phyloP scores from a whole-genome alignment of 1,140 invertebrate genomes.

The Berghia stephanieae region DNA sequence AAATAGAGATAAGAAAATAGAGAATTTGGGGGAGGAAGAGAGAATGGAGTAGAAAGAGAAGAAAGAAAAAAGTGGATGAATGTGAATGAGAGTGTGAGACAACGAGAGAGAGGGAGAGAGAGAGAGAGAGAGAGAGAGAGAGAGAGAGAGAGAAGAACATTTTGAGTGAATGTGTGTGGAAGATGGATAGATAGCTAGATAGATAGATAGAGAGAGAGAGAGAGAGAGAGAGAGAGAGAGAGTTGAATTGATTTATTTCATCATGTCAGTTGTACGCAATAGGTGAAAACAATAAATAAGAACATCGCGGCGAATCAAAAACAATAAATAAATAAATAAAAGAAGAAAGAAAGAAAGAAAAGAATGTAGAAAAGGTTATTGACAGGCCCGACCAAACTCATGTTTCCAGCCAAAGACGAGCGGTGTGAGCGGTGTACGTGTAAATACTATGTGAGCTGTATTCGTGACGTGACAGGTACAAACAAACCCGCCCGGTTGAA shows the following conservation, averaged over 20 bases:
- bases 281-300: no score
- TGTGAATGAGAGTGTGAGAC: slow-evolving; percentile 10
- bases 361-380: not conserved
- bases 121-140: not conserved
- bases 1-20: slow-evolving; percentile 2
- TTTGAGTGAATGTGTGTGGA: not conserved
- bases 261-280: no score
- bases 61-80: not conserved
- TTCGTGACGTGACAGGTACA: not conserved
- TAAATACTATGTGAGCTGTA: slow-evolving; percentile 13
- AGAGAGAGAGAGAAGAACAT: slow-evolving; percentile 1
- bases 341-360: not conserved
- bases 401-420: not conserved
- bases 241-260: not conserved
- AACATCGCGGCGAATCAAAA: not conserved
- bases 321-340: not conserved
- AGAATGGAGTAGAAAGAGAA: not conserved
- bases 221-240: not conserved
- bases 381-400: not conserved
- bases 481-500: not conserved
- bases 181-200: not conserved
- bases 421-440: not conserved
- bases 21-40: not conserved
- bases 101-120: slow-evolving; percentile 1
- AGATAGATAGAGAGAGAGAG: not conserved